These are phyloP conservation scores for Eupsilia transversa DNA, from an alignment of 2,888 invertebrate genomes.

Conservation along the genomic window DNA sequence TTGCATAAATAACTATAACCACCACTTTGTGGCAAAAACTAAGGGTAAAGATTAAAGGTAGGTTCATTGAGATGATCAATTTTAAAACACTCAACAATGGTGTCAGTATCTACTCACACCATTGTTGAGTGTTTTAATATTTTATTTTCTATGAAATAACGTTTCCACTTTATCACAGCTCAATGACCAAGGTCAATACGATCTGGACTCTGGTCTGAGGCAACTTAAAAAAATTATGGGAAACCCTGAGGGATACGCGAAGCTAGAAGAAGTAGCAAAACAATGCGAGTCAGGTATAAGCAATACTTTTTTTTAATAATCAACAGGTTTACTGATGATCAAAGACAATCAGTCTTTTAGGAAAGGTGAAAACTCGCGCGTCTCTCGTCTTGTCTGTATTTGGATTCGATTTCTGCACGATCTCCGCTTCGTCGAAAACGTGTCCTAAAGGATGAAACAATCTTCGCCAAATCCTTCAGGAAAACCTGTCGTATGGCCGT, in stretches of 20 bases:
- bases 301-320: neutral
- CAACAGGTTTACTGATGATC: neutral
- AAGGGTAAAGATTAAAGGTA: no score
- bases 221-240: neutral
- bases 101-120: no score
- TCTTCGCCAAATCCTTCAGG: neutral
- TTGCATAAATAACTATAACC: no score
- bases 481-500: neutral
- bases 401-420: neutral
- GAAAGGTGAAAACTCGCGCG: neutral
- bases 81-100: neutral
- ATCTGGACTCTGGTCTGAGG: slow-evolving; percentile 2
- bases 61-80: neutral
- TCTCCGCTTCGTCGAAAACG: neutral
- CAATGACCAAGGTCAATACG: neutral
- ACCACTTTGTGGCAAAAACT: no score
- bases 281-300: slow-evolving; percentile 32
- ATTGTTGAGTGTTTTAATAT: no score
- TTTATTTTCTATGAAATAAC: neutral
- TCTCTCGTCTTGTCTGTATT: neutral
- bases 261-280: neutral
- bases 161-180: slow-evolving; percentile 17
- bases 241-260: neutral
- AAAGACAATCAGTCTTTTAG: neutral
- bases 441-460: neutral